Base-by-base conservation (phyloP, 2,888 invertebrate genomes). In the Drepana falcataria region DNA sequence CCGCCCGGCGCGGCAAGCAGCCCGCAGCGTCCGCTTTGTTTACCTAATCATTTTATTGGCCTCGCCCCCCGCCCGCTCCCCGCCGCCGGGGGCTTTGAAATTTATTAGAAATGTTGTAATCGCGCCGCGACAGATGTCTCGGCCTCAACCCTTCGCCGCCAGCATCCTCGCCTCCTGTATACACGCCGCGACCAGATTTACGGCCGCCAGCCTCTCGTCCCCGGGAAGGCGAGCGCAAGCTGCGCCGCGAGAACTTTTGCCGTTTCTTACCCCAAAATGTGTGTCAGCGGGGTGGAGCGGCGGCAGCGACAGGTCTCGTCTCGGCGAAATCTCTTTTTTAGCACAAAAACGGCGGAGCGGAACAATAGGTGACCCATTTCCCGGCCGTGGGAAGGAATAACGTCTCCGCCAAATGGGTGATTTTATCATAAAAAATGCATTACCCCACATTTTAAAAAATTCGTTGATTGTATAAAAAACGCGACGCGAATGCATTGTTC, bases 351-450 rank as follows among this genome's bases (percentile, higher is more conserved):
- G 81, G 76, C 76, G 79, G 78, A 83, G 71, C 78, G 74, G 83
- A 85, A 89, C 90, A 88, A 88, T 83, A 83, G 79, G 73, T 90
- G 91, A 89, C 91, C 91, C 91, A 90, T 80, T 87, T 90, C 88
- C 87, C 87, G 76, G 85, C 87, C 91, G 91, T 91, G 91, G 91
- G 91, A 90, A 90, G 83, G 85, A 88, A 86, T 91, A 90, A 90
- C 91, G 82, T 81, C 84, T 84, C 75, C 81, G 81, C 73, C 69
- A 69, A 73, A 75, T 68, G 73, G 68, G 71, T 74, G 66, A 74
- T 73, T 83, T 78, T 78, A 72, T 74, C 76, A 87, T 88, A 90
- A 90, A 90, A 90, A 91, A 77, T 83, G 87, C 90, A 91, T 91
- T 91, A 91, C 91, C 91, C 90, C 90, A 91, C 79, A 85, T 89